Evolutionary conservation across 2,797 vertebrate genomes (phyloP), one percentile per base, ranked within the genome.

Genomic region (Tamandua tetradactyla): DNA sequence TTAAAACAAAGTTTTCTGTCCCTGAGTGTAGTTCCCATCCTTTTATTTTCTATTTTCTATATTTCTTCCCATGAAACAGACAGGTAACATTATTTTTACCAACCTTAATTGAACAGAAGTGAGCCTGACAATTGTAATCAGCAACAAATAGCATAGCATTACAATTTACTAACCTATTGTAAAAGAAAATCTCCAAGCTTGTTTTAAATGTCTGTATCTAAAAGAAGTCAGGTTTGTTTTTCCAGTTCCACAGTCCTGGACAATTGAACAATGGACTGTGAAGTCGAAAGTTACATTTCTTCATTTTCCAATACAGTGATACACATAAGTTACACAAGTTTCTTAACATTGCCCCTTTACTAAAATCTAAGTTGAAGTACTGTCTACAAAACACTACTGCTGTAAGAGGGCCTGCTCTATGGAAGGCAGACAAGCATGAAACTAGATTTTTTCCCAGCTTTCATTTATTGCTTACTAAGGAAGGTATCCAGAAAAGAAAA

Each of bases 381-480:
- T 66, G 13, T 84, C 82, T 90, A 35, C 30, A 83, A 93, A 94
- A 87, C 81, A 66, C 49, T 91, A 42, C 64, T 76, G 20, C 66
- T 79, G 52, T 22, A 83, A 72, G 64, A 79, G 42, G 27, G 17
- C 32, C 18, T 95, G 44, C 37, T 87, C 37, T 93, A 2, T 61
- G 64, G 66, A 81, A 89, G 2, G 59, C 83, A 89, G 75, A 87
- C 59, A 88, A 80, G 71, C 75, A 94, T 89, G 75, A 95, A 96
- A 94, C 78, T 72, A 91, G 69, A 80, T 71, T 44, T 44, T 82
- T 64, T 57, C 61, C 57, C 23, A 76, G 10, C 23, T 96, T 88
- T 90, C 82, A 61, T 82, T 72, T 87, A 79, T 87, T 86, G 80
- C 37, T 92, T 82, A 15, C 25, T 75, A 62, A 81, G 35, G 75